phyloP scores from a whole-genome alignment of 2,113 vertebrate genomes.

The Petrocephalus zakoni region DNA sequence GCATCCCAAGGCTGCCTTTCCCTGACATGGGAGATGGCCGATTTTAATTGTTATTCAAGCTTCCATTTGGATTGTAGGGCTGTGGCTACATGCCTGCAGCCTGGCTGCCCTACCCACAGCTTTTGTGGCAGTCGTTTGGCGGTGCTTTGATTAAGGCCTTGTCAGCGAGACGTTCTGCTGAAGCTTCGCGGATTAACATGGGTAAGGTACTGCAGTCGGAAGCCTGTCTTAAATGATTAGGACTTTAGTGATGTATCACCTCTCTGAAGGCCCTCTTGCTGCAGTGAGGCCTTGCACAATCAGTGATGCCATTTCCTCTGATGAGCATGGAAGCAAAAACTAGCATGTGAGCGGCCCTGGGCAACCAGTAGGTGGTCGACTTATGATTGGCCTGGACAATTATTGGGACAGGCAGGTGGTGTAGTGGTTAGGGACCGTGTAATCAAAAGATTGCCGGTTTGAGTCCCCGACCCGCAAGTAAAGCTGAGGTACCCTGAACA shows the following conservation, averaged over 20 bases:
- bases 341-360: not conserved
- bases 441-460: too few relatives aligned
- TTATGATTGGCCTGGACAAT: not conserved
- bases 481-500: too few relatives aligned
- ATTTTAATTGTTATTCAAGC: not conserved
- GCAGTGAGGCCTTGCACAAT: conserved; percentile 1
- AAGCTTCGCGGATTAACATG: not conserved
- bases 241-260: not conserved
- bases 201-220: not conserved
- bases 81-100: not conserved
- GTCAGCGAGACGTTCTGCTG: not conserved
- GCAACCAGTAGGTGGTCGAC: not conserved
- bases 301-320: not conserved
- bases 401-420: too few relatives aligned
- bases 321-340: not conserved
- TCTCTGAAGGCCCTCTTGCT: not conserved
- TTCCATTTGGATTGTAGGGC: not conserved
- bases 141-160: not conserved
- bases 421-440: too few relatives aligned
- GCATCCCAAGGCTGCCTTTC: not conserved
- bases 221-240: not conserved
- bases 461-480: too few relatives aligned
- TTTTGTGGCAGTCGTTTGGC: not conserved
- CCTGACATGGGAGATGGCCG: not conserved
- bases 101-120: not conserved